These are phyloP conservation scores for Ommatoiulus sabulosus DNA, from an alignment of 2,888 invertebrate species.

Conservation along the genomic window DNA sequence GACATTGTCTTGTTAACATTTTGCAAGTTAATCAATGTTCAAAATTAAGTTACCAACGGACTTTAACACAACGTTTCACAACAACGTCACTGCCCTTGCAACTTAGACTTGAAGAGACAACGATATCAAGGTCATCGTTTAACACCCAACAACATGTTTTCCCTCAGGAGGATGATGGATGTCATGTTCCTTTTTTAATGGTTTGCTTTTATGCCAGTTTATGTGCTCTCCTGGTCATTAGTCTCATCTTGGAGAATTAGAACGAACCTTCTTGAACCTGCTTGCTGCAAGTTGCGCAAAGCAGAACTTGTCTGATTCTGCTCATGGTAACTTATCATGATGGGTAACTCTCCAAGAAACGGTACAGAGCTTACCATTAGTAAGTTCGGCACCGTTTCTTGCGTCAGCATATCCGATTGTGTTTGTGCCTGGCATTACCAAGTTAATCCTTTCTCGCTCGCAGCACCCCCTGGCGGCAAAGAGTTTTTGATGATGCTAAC, in stretches of 20 bases:
- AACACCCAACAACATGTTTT: neutral
- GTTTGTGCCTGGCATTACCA: too few relatives aligned
- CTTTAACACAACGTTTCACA: neutral
- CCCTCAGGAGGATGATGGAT: neutral
- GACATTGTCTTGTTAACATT: neutral
- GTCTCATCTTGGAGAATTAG: neutral
- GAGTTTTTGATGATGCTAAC: neutral
- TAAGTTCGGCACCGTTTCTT: too few relatives aligned
- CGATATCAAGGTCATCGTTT: slow-evolving; percentile 7
- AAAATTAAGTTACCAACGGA: too few relatives aligned
- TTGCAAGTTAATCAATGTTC: neutral
- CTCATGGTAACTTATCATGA: neutral
- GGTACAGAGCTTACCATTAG: too few relatives aligned
- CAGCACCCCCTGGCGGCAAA: neutral
- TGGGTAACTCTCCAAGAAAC: neutral
- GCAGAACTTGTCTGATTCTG: neutral
- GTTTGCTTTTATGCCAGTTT: neutral
- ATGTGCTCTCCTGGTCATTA: neutral
- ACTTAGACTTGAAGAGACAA: neutral
- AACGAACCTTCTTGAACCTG: neutral
- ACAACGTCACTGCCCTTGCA: neutral
- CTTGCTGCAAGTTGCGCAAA: neutral
- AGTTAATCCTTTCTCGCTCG: neutral
- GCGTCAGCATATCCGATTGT: too few relatives aligned
- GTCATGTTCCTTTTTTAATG: slow-evolving; percentile 36